Conservation (phyloP, 2,797 vertebrate species). For the Etheostoma perlongum region DNA sequence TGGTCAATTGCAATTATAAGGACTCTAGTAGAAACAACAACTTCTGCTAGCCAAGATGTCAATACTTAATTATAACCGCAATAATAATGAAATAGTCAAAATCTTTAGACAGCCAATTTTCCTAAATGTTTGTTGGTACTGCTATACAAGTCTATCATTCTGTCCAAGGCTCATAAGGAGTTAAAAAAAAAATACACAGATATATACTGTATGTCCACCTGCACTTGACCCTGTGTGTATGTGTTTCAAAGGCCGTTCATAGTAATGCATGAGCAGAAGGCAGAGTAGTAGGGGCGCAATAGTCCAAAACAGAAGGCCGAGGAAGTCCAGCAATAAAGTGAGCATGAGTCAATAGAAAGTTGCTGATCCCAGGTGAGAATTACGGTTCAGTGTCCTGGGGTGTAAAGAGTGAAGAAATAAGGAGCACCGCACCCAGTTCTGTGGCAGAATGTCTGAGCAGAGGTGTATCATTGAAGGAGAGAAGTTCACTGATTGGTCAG, state of each 20-base stretch:
- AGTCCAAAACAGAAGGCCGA: slow-evolving; percentile 48
- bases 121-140: slow-evolving; percentile 56
- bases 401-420: slow-evolving; percentile 33
- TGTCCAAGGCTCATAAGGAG: slow-evolving; percentile 66
- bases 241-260: slow-evolving; percentile 70
- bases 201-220: slow-evolving; percentile 60
- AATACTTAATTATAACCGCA: slow-evolving; percentile 49
- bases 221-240: slow-evolving; percentile 68
- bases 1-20: slow-evolving; percentile 33
- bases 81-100: slow-evolving; percentile 49
- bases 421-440: slow-evolving; percentile 58
- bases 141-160: not conserved
- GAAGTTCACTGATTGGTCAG: slow-evolving; percentile 55
- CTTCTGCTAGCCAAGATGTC: slow-evolving; percentile 30
- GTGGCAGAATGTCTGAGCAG: slow-evolving; percentile 37
- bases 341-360: slow-evolving; percentile 46
- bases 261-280: slow-evolving; percentile 57
- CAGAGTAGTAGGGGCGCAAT: slow-evolving; percentile 40
- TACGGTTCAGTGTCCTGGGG: slow-evolving; percentile 35
- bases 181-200: not conserved
- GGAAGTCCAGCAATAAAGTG: slow-evolving; percentile 57
- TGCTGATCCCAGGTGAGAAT: slow-evolving; percentile 45
- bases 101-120: slow-evolving; percentile 79
- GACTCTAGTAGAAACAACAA: slow-evolving; percentile 34
- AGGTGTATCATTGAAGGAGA: slow-evolving; percentile 27